These are phyloP conservation scores for Fringilla coelebs DNA, from an alignment of 2,797 vertebrate genomes.

Conservation along the genomic window DNA sequence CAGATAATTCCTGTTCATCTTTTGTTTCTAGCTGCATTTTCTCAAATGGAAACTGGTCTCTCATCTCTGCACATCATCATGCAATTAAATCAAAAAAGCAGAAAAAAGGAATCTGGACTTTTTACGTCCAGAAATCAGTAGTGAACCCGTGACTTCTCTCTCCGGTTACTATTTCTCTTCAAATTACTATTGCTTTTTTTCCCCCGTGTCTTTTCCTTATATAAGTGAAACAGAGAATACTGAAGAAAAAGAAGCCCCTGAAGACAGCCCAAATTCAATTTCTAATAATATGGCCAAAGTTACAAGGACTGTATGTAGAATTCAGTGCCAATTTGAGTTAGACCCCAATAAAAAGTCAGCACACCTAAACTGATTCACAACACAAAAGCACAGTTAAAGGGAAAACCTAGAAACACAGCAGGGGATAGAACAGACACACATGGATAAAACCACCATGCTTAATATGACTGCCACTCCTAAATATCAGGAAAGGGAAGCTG, in stretches of 20 bases:
- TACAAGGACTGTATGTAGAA: not conserved
- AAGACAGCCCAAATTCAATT: not conserved
- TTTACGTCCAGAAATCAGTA: not conserved
- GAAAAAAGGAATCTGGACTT: not conserved
- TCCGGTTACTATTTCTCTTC: not conserved
- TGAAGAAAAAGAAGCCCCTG: not conserved
- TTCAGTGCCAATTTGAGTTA: not conserved
- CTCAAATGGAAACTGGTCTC: not conserved
- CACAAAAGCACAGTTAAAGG: not conserved
- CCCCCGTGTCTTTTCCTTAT: fast-evolving
- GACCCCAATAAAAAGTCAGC: not conserved
- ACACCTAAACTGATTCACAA: not conserved
- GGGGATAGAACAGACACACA: not conserved
- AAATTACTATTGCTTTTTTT: not conserved
- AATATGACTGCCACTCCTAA: not conserved
- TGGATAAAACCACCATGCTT: not conserved
- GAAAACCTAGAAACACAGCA: not conserved
- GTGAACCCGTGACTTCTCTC: not conserved
- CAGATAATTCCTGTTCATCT: not conserved
- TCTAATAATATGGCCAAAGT: not conserved
- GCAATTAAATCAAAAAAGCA: not conserved
- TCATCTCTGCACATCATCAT: not conserved
- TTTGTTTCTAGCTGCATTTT: not conserved
- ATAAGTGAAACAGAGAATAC: not conserved
- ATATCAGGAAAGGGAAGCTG: not conserved